Evolutionary conservation across 2,113 vertebrate genomes (phyloP).

Genomic region (Chlorocebus sabaeus): DNA sequence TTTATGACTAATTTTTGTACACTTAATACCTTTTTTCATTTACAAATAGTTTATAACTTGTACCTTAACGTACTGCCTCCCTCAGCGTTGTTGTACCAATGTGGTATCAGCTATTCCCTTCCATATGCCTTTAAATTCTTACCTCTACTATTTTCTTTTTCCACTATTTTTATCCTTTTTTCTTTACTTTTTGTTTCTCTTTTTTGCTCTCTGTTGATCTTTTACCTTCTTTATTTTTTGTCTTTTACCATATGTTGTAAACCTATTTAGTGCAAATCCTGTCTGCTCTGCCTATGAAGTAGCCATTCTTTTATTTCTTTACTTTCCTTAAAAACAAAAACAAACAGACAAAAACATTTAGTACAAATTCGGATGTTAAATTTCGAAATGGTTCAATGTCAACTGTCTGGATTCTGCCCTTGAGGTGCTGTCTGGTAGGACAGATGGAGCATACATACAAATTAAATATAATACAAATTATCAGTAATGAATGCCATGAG

Average conservation of each 20-base stretch:
- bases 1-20: neutral
- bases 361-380: neutral
- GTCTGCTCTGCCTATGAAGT: neutral
- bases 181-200: neutral
- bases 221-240: neutral
- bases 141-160: neutral
- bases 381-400: constrained; percentile 37
- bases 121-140: neutral
- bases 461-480: constrained; percentile 47
- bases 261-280: neutral
- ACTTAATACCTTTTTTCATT: neutral
- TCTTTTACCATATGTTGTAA: neutral
- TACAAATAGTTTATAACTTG: neutral
- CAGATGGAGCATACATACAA: constrained; percentile 19
- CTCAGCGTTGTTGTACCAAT: neutral
- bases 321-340: no score
- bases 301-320: no score
- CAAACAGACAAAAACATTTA: neutral
- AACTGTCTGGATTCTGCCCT: constrained; percentile 51
- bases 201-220: neutral
- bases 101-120: neutral
- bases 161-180: neutral
- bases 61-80: neutral
- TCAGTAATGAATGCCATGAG: constrained; percentile 17
- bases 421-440: constrained; percentile 38